phyloP scores from a whole-genome alignment of 1,140 invertebrate species.

The Aphelenchoides avenae region DNA sequence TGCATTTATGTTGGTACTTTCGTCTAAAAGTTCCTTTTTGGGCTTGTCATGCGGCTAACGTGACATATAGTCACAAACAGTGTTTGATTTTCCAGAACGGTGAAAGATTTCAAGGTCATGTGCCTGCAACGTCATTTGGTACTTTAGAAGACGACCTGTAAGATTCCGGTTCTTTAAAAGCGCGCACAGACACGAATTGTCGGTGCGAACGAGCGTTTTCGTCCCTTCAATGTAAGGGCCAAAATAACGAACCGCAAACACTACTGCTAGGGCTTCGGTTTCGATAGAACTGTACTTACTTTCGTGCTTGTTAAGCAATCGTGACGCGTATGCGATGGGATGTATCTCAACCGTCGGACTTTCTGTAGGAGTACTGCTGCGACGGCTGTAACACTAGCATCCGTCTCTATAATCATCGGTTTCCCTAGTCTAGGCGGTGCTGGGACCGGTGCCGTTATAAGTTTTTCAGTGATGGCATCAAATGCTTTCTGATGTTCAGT shows the following conservation, averaged over 20 bases:
- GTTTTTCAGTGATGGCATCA: neutral
- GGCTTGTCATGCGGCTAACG: constrained; percentile 1
- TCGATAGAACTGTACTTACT: constrained; percentile 4
- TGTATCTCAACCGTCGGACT: neutral
- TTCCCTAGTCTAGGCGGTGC: constrained; percentile 4
- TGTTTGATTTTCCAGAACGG: constrained; percentile 5
- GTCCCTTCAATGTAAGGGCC: constrained; percentile 16
- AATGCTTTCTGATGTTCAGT: constrained; percentile 4
- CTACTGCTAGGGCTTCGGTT: constrained; percentile 19
- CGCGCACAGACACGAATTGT: constrained; percentile 8
- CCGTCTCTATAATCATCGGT: constrained; percentile 21
- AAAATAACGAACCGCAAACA: constrained; percentile 3
- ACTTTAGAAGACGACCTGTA: constrained; percentile 7
- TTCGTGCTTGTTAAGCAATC: constrained; percentile 22
- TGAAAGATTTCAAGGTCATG: constrained; percentile 14
- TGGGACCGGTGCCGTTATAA: constrained; percentile 13
- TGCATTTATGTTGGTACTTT: constrained; percentile 1
- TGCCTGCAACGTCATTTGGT: constrained; percentile 4
- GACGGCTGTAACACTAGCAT: constrained; percentile 8
- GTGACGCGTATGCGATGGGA: constrained; percentile 7
- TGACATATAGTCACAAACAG: constrained; percentile 4
- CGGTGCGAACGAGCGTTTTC: constrained; percentile 7
- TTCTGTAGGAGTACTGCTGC: constrained; percentile 7
- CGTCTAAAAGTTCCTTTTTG: neutral
- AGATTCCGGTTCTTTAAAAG: constrained; percentile 10